Conservation (phyloP, 2,113 vertebrate genomes). For the Aramus guarauna region DNA sequence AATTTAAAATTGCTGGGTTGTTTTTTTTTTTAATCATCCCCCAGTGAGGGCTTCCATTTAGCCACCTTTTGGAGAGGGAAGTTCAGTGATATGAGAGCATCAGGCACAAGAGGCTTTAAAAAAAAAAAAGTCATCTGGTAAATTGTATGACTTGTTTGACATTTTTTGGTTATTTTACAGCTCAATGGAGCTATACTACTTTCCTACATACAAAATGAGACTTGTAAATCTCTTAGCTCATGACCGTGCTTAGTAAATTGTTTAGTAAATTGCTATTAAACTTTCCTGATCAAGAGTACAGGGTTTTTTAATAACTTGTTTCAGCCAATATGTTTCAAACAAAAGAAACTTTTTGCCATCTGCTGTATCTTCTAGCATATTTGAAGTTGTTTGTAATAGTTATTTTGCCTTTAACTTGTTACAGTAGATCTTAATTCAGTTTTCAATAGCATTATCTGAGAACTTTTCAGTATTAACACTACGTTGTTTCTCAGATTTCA, state of each 20-base stretch:
- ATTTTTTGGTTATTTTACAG: not conserved
- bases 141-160: not conserved
- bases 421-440: not conserved
- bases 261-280: not conserved
- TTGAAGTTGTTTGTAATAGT: not conserved
- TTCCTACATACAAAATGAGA: not conserved
- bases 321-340: not conserved
- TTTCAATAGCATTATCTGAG: not conserved
- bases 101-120: not conserved
- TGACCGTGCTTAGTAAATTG: not conserved
- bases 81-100: not conserved
- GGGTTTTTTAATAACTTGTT: not conserved
- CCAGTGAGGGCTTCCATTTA: not conserved
- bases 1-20: not conserved
- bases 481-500: not conserved
- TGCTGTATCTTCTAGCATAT: not conserved
- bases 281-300: not conserved
- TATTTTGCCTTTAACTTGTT: not conserved
- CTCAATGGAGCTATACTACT: not conserved
- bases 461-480: not conserved
- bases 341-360: not conserved
- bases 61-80: not conserved
- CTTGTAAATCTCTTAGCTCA: not conserved
- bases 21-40: not conserved
- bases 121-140: not conserved